phyloP scores from a whole-genome alignment of 2,797 vertebrate genomes.

The Paedocypris micromegethes region DNA sequence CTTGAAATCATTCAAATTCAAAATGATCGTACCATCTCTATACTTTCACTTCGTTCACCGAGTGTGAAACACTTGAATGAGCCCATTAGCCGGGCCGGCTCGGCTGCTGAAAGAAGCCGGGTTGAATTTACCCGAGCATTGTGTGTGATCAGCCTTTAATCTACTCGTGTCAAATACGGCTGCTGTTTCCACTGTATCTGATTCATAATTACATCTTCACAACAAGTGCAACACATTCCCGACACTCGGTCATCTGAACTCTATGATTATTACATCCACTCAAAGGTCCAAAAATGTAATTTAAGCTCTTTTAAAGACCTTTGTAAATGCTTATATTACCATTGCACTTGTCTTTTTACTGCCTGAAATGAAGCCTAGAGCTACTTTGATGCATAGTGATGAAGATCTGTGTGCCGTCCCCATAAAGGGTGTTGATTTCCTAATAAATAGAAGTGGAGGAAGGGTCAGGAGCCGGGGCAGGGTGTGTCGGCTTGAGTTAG shows the following conservation, averaged over 20 bases:
- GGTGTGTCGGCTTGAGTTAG: slow-evolving; percentile 33
- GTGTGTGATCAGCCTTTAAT: slow-evolving; percentile 65
- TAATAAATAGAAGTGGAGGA: slow-evolving; percentile 70
- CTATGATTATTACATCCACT: slow-evolving; percentile 10
- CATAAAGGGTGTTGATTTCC: slow-evolving; percentile 70
- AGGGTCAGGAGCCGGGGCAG: slow-evolving; percentile 41
- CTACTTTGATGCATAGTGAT: slow-evolving; percentile 22
- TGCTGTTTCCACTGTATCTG: slow-evolving; percentile 56
- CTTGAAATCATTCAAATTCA: slow-evolving; percentile 68
- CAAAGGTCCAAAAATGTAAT: slow-evolving; percentile 48
- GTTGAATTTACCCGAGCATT: slow-evolving; percentile 45
- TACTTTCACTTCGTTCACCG: slow-evolving; percentile 34
- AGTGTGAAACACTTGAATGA: slow-evolving; percentile 64
- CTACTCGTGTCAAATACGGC: slow-evolving; percentile 54
- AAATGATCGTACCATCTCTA: slow-evolving; percentile 60
- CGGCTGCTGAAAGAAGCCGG: slow-evolving; percentile 54
- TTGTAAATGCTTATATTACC: slow-evolving; percentile 13
- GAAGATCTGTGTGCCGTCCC: slow-evolving; percentile 30
- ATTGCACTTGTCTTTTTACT: neutral
- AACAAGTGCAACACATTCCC: slow-evolving; percentile 56
- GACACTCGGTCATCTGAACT: slow-evolving; percentile 21
- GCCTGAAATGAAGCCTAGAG: neutral
- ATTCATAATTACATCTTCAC: slow-evolving; percentile 63
- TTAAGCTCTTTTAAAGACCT: slow-evolving; percentile 14
- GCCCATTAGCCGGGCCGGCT: slow-evolving; percentile 57